Conservation (phyloP, 2,113 vertebrate genomes). For the Patagioenas fasciata region DNA sequence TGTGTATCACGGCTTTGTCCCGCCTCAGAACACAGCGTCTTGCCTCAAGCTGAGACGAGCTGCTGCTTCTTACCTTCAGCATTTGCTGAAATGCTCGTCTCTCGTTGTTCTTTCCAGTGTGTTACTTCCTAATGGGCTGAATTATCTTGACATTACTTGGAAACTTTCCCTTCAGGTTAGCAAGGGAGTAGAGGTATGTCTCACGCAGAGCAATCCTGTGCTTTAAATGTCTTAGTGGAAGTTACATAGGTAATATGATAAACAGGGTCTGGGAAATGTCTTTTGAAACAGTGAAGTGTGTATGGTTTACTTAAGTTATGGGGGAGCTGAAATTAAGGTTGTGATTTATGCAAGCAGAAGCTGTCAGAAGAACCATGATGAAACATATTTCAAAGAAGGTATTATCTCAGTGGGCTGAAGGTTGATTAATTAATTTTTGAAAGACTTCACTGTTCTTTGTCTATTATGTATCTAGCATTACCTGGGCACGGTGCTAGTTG, state of each 20-base stretch:
- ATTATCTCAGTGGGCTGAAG: background rate
- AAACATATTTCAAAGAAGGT: background rate
- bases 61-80: background rate
- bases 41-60: background rate
- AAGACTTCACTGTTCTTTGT: background rate
- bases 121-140: background rate
- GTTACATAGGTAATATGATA: background rate
- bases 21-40: background rate
- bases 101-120: background rate
- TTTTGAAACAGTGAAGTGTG: background rate
- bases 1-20: rapidly evolving
- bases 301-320: background rate
- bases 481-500: background rate
- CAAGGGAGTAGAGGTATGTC: background rate
- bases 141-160: background rate
- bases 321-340: background rate
- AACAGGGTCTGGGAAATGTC: background rate
- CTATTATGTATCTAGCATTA: background rate
- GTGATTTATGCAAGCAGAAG: background rate
- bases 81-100: background rate
- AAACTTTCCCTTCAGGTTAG: background rate
- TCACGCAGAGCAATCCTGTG: background rate
- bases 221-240: background rate
- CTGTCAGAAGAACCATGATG: background rate
- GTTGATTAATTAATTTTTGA: slow-evolving; percentile 18